phyloP scores from a whole-genome alignment of 2,888 invertebrate genomes.

The Plutella xylostella region DNA sequence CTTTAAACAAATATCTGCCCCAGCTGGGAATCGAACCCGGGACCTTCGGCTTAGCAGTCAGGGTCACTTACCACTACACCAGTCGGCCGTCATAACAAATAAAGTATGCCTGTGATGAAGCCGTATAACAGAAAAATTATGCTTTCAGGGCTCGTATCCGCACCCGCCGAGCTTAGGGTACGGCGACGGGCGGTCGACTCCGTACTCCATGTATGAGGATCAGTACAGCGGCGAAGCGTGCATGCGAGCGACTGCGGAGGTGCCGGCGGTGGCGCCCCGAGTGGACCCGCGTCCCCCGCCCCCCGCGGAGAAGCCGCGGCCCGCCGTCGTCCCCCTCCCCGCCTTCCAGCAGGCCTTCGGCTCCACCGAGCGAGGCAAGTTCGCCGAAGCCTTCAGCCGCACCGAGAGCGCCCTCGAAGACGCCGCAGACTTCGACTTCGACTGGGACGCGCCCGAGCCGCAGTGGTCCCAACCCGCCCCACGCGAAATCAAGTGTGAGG shows the following conservation, averaged over 20 bases:
- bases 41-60: no score
- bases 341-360: conserved; percentile 90
- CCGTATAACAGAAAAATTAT: no score
- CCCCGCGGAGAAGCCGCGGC: conserved; percentile 46
- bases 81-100: no score
- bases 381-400: conserved; percentile 78
- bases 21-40: no score
- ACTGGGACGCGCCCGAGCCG: conserved; percentile 52
- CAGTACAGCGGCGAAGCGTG: conserved; percentile 17
- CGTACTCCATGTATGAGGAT: conserved; percentile 48
- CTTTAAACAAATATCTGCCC: no score
- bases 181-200: conserved; percentile 47
- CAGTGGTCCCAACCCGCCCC: conserved; percentile 50
- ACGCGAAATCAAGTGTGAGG: conserved; percentile 61
- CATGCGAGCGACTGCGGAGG: conserved; percentile 27
- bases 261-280: conserved; percentile 26
- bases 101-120: no score
- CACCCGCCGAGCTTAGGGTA: conserved; percentile 39
- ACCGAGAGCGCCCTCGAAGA: conserved; percentile 62
- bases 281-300: conserved; percentile 31
- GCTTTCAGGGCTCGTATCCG: conserved; percentile 43
- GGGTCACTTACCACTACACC: no score
- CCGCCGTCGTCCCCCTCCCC: conserved; percentile 74
- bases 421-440: conserved; percentile 48
- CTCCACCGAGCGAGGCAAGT: conserved; percentile 87